Percentiles rank a stretch among this genome's conserved stretches.
Conservation (phyloP, 2,888 invertebrate species). For the Agonopterix alstromeriana region DNA sequence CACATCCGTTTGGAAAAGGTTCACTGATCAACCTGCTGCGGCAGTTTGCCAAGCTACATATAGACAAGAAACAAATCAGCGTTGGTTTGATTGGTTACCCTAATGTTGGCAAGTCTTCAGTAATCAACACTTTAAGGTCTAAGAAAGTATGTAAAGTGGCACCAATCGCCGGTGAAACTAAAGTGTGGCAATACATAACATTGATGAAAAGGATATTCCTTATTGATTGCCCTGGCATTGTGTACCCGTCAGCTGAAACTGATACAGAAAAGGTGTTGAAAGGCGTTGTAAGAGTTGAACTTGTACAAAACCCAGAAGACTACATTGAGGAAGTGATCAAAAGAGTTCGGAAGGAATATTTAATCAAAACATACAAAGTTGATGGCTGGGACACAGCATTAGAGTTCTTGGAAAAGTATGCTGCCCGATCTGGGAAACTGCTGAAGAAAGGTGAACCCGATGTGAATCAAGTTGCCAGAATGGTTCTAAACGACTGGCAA, state of each 20-base stretch:
- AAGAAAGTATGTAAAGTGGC: slow-evolving; percentile 99
- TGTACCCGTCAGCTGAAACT: slow-evolving; percentile 97
- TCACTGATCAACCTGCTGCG: slow-evolving; percentile 96
- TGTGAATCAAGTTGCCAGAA: slow-evolving; percentile 89
- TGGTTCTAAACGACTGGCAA: slow-evolving; percentile 99
- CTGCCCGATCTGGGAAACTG: slow-evolving; percentile 90
- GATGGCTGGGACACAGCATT: slow-evolving; percentile 86
- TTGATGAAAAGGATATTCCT: slow-evolving; percentile 97
- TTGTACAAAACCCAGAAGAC: slow-evolving; percentile 95
- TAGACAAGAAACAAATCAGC: slow-evolving; percentile 98
- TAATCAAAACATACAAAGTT: slow-evolving; percentile 93
- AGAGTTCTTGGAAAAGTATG: slow-evolving; percentile 95
- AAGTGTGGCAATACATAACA: slow-evolving; percentile 99
- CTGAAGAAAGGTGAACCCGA: slow-evolving; percentile 99
- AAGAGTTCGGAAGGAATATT: slow-evolving; percentile 92
- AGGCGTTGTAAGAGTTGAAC: slow-evolving; percentile 97
- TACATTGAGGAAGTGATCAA: slow-evolving; percentile 92
- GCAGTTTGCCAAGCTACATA: slow-evolving; percentile 96
- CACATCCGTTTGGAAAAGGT: slow-evolving; percentile 98
- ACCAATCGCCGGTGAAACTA: slow-evolving; percentile 98
- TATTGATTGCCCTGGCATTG: slow-evolving; percentile 99
- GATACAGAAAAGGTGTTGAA: slow-evolving; percentile 97
- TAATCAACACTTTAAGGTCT: slow-evolving; percentile 96
- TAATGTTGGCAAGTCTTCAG: slow-evolving; percentile 98
- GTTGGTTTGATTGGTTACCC: slow-evolving; percentile 99